Base-by-base conservation (phyloP, 2,888 invertebrate species). In the Ditula angustiorana region DNA sequence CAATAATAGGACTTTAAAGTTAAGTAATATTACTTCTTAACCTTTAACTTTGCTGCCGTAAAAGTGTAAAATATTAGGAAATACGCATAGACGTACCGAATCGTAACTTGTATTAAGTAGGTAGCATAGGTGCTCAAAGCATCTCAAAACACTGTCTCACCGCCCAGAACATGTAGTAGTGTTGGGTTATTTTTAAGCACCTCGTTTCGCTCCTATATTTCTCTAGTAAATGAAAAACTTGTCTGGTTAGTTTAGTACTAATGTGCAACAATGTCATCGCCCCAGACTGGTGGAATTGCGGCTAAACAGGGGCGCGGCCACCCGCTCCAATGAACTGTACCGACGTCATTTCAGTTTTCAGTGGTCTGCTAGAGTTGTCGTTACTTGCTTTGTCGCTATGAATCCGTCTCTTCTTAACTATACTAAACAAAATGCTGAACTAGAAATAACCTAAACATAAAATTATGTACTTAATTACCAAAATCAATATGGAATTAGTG, bases 291-390 rank as follows among this genome's bases (percentile, higher is more conserved):
- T 44, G 41, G 67, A 47, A 37, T 37, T 35, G 30, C 62, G 50
- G 49, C 53, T 66, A 66, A 71, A 71, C 60, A 69, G 57, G 64
- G 66, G 69, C 64, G 68, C 61, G 70, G 70, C 64, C n/a, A n/a
- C n/a, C 58, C 59, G 57, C 61, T 55, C 66, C 50, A 64, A 53
- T 67, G 61, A 35, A 16, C 33, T 11, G 33, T 49, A 11, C 24
- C 8, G 10, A 24, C 7, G 58, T 37, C n/a, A 49, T 49, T 59
- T 19, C 47, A 16, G 19, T 37, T 37, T 58, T 35, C 28, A 44
- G 16, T 13, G 35, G 53, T 53, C 53, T 30, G 35, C 8, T 10
- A 5, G 7, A 49, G 19, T 41, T 30, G 8, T 30, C n/a, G n/a
- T n/a, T n/a, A n/a, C n/a, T n/a, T n/a, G n/a, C n/a, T n/a, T n/a